A percentile compares a stretch with the other conserved stretches of the same genome.
These are phyloP conservation scores for Mastigias papua DNA, from an alignment of 30 jellyfish, hydroid and myxozoan genomes.

Conservation along the genomic window DNA sequence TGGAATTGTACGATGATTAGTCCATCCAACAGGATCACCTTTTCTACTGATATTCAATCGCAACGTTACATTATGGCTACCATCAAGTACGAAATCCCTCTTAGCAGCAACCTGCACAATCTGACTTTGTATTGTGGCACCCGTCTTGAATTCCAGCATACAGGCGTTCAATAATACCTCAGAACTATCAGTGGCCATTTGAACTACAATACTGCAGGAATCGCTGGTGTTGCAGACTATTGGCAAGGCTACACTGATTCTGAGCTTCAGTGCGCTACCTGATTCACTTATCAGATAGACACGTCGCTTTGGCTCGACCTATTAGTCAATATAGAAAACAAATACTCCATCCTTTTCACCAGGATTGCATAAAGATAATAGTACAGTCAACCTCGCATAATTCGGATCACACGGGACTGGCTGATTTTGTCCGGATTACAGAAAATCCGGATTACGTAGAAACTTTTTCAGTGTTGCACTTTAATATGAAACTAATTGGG, in stretches of 20 bases:
- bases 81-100: slow-evolving; percentile 58
- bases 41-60: not conserved
- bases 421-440: too few relatives aligned
- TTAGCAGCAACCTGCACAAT: slow-evolving; percentile 47
- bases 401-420: too few relatives aligned
- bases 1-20: slow-evolving; percentile 30
- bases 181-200: not conserved
- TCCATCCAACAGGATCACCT: slow-evolving; percentile 34
- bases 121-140: slow-evolving; percentile 34
- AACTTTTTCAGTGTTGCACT: too few relatives aligned
- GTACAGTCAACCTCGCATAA: too few relatives aligned
- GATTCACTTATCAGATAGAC: slow-evolving; percentile 1
- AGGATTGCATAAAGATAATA: too few relatives aligned
- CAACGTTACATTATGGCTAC: slow-evolving; percentile 18
- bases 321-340: too few relatives aligned
- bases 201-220: slow-evolving; percentile 9
- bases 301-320: slow-evolving; percentile 14
- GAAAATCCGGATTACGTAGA: too few relatives aligned
- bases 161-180: slow-evolving; percentile 11
- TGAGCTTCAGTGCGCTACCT: slow-evolving; percentile 20
- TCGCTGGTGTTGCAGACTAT: slow-evolving; percentile 14
- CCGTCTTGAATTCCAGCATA: slow-evolving; percentile 45
- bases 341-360: too few relatives aligned
- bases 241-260: slow-evolving; percentile 36
- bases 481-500: too few relatives aligned